Evolutionary conservation across 2,797 vertebrate species (phyloP), one percentile per base, ranked within the genome.

Genomic region (Cynodonichthys magdalenae): DNA sequence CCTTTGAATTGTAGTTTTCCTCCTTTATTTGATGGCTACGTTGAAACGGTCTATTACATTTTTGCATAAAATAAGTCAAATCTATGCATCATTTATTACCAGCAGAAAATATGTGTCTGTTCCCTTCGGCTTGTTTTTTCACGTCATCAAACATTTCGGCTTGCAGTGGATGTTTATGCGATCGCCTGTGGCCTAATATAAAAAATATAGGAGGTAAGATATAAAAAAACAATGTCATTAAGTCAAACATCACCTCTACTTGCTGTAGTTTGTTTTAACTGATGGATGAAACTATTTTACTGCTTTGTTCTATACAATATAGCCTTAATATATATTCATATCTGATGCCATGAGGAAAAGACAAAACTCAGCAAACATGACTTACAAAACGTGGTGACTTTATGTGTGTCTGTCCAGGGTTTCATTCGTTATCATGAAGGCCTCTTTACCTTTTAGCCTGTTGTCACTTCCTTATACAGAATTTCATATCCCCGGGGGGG

Each of bases 91-190:
- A 36, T 36, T 36, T 36, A 36, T 36, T 36, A 36, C 3, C 9
- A 36, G 34, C 34, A 36, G 9, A 36, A 36, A 36, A 12, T 34
- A 10, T 36, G 34, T 5, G 0, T 27, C 55, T 54, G 11, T 51
- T 27, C 59, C 63, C 53, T 61, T 63, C 68, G 77, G 68, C 53
- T 50, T 3, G 1, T 47, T 62, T 36, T 51, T 72, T 73, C 18
- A 46, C 31, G 60, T 47, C 75, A 86, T 80, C 64, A 71, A 76
- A 70, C 71, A 80, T 77, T 65, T 20, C 52, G 55, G 71, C 69
- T 47, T 66, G 56, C 24, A 64, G 19, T 69, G 61, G 63, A 61
- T 34, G 59, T 45, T 75, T 45, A 20, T 17, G 11, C 20, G 58
- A 42, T 28, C 36, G 56, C 80, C 80, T 0, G 15, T 44, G 51